Evolutionary conservation across 2,113 vertebrate genomes (phyloP), one percentile per base, ranked within the genome.

Genomic region (Carollia perspicillata): DNA sequence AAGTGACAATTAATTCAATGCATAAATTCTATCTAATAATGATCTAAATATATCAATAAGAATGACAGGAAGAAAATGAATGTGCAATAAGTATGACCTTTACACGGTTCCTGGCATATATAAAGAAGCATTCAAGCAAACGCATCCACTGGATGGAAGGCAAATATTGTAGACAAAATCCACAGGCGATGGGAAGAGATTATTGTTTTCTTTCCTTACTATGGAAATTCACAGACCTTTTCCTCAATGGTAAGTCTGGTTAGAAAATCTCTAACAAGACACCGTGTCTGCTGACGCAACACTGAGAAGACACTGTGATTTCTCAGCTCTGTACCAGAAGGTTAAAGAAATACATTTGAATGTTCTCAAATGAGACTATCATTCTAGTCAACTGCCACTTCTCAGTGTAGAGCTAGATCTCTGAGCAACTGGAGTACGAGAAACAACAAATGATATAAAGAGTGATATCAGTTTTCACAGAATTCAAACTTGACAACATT

Each of bases 231-330:
- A 47, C 35, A 88, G 28, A 78, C 55, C n/a, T 92, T 86, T 87
- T 86, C 71, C 77, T 87, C n/a, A 94, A 72, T 40, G 42, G 53
- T 66, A 89, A 95, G 69, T 89, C 95, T 53, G 77, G 44, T 71
- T 74, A 81, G 80, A 93, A 94, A 33, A 69, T 91, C 72, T 96
- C 51, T 89, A 94, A 94, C 14, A 75, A 89, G 44, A 81, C 40
- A 78, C 26, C 35, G 51, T 5, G 49, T 68, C 44, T 78, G 85
- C 78, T 96, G 90, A 90, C 55, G 12, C 68, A 97, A 93, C 93
- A 71, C 0, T 23, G 51, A 28, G 49, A 51, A 51, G 17, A 51
- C 47, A 53, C 77, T 74, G 81, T 74, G 81, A 81, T 74, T 93
- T 93, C 72, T 93, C 69, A 68, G 33, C 11, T 88, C 63, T 72